phyloP scores from a whole-genome alignment of 1,140 invertebrate species.

The Meloidogyne hapla region DNA sequence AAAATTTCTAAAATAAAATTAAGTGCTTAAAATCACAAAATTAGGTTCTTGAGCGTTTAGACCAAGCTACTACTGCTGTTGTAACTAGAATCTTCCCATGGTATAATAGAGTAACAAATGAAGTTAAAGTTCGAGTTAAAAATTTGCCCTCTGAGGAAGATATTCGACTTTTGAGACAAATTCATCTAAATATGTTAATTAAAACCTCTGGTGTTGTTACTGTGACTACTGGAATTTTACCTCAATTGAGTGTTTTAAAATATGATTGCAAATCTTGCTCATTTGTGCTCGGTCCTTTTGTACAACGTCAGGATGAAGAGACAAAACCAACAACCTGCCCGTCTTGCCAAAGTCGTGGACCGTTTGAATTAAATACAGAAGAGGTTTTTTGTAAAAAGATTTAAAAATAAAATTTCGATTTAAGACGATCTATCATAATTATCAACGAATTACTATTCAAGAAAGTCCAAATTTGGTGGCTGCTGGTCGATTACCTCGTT shows the following conservation, averaged over 20 bases:
- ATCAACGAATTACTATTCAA: constrained; percentile 95
- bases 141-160: constrained; percentile 94
- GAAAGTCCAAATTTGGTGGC: constrained; percentile 83
- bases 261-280: constrained; percentile 96
- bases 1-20: not conserved
- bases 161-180: constrained; percentile 85
- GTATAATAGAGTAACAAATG: constrained; percentile 86
- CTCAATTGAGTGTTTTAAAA: constrained; percentile 90
- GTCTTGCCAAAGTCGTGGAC: constrained; percentile 92
- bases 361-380: constrained; percentile 76
- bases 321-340: constrained; percentile 93
- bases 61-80: constrained; percentile 78
- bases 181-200: constrained; percentile 89
- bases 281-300: constrained; percentile 89
- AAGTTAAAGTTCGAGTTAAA: constrained; percentile 77
- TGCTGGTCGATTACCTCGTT: constrained; percentile 91
- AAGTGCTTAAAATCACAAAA: not conserved
- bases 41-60: constrained; percentile 70
- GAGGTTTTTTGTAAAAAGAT: constrained; percentile 74
- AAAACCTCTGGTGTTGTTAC: constrained; percentile 92
- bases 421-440: constrained; percentile 95
- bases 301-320: constrained; percentile 87
- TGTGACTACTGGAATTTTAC: constrained; percentile 87
- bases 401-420: constrained; percentile 42
- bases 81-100: constrained; percentile 91